Evolutionary conservation across 2,113 vertebrate species (phyloP).

Genomic region (Atherinomorus stipes): DNA sequence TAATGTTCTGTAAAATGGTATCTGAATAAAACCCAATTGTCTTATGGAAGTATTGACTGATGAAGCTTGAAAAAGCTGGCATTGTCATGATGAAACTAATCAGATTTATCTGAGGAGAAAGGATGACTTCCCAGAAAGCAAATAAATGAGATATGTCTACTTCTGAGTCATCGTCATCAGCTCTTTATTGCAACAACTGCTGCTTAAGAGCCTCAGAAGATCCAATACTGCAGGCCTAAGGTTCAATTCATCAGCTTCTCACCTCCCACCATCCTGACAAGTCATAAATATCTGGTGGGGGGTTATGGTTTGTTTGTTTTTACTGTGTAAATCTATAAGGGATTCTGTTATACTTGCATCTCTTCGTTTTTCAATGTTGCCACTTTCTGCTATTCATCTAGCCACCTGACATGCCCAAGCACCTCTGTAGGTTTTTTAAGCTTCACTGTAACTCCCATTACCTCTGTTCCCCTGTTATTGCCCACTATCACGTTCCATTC

Average conservation of each 20-base stretch:
- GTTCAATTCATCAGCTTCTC: not conserved
- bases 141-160: not conserved
- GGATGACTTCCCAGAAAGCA: not conserved
- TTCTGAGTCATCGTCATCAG: constrained; percentile 3
- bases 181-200: not conserved
- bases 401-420: not conserved
- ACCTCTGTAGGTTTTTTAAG: not conserved
- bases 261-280: not conserved
- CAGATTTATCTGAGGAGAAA: constrained; percentile 11
- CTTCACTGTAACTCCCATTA: not conserved
- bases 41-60: not conserved
- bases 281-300: not conserved
- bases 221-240: constrained; percentile 2
- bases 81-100: constrained; percentile 7
- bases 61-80: constrained; percentile 4
- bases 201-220: constrained; percentile 2
- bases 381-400: not conserved
- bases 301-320: not conserved
- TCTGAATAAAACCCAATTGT: not conserved
- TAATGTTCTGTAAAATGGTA: not conserved
- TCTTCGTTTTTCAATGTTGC: not conserved
- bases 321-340: not conserved
- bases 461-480: constrained; percentile 1
- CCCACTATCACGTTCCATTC: constrained; percentile 28
- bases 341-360: constrained; percentile 1